Conservation (phyloP, 2,113 vertebrate species). For the Pterophyllum scalare region DNA sequence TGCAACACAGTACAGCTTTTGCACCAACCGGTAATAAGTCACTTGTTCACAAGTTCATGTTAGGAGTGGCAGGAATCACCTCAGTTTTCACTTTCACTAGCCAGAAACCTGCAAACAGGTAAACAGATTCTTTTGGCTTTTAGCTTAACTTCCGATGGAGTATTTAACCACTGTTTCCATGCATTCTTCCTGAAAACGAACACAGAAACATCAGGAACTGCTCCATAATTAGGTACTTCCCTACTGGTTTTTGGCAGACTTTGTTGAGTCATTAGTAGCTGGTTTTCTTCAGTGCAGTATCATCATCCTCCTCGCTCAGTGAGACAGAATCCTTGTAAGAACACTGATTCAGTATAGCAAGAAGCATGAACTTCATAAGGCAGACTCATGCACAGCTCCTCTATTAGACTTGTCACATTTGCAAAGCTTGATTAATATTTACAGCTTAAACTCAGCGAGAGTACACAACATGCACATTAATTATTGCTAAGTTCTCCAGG, state of each 20-base stretch:
- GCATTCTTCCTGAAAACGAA: neutral
- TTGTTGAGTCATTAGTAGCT: slow-evolving; percentile 33
- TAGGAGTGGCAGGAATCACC: neutral
- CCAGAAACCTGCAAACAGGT: neutral
- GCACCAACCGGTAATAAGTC: neutral
- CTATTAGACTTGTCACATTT: slow-evolving; percentile 68
- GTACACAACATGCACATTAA: slow-evolving; percentile 77
- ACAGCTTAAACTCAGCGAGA: slow-evolving; percentile 69
- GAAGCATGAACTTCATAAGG: slow-evolving; percentile 55
- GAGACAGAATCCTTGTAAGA: slow-evolving; percentile 69
- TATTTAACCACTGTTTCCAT: neutral
- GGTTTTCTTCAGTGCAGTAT: slow-evolving; percentile 40
- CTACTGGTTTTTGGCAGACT: slow-evolving; percentile 17
- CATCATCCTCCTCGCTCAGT: slow-evolving; percentile 59
- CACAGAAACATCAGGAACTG: neutral
- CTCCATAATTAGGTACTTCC: slow-evolving; percentile 7
- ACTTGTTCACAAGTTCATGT: neutral
- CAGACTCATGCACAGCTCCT: slow-evolving; percentile 51
- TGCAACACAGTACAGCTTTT: neutral
- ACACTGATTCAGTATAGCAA: slow-evolving; percentile 31
- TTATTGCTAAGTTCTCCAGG: slow-evolving; percentile 76
- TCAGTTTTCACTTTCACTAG: neutral
- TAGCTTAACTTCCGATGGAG: neutral
- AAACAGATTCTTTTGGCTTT: neutral
- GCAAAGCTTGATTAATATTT: slow-evolving; percentile 80